Evolutionary conservation across 2,797 vertebrate species (phyloP), one percentile per base, ranked within the genome.

Genomic region (Carapus acus): DNA sequence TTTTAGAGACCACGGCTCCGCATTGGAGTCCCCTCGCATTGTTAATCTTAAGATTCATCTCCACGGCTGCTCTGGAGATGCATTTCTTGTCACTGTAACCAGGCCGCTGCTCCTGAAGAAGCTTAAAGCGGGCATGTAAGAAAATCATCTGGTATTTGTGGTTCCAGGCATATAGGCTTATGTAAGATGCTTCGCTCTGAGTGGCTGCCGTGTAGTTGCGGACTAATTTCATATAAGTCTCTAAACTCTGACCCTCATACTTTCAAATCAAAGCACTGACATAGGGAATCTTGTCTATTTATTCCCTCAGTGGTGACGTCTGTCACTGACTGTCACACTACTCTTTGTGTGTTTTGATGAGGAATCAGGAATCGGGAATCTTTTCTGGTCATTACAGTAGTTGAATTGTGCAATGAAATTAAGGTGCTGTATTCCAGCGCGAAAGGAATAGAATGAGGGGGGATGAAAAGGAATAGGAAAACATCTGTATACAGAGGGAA

Each of bases 241-340:
- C 4, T 33, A 27, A 17, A 53, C 20, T 19, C n/a, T 57, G 33
- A 69, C 59, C 38, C 23, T 20, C 41, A 7, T 4, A 2, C 11
- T 5, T 15, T 41, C 22, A 49, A 66, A 65, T 58, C 38, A 56
- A 48, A 73, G 52, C 20, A 54, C n/a, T n/a, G n/a, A n/a, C n/a
- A n/a, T n/a, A n/a, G n/a, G n/a, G n/a, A n/a, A n/a, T n/a, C n/a
- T n/a, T n/a, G n/a, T n/a, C n/a, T n/a, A n/a, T n/a, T n/a, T n/a
- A n/a, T n/a, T n/a, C n/a, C n/a, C n/a, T n/a, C n/a, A n/a, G n/a
- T n/a, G n/a, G n/a, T n/a, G n/a, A n/a, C n/a, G n/a, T n/a, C n/a
- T n/a, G n/a, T n/a, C n/a, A n/a, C n/a, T n/a, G n/a, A n/a, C n/a
- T n/a, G n/a, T n/a, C n/a, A n/a, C n/a, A n/a, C n/a, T n/a, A n/a